A percentile compares a stretch with the other conserved stretches of the same genome.
phyloP scores from a whole-genome alignment of 2,797 vertebrate genomes.

The Huso huso region DNA sequence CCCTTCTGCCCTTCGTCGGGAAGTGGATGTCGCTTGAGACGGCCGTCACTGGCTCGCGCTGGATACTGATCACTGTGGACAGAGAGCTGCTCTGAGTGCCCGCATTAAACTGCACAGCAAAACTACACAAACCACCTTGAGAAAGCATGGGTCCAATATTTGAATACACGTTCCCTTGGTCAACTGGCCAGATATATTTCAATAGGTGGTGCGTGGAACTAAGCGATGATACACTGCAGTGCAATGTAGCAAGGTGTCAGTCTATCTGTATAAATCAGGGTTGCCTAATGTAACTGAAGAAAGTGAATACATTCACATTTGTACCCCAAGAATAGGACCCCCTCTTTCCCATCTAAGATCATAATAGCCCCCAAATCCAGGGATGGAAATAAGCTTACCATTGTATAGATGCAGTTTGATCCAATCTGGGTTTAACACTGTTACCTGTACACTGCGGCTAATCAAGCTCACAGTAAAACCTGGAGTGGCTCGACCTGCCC shows the following conservation, averaged over 20 bases:
- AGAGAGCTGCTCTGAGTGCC: background rate
- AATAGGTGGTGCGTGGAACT: background rate
- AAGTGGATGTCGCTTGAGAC: slow-evolving; percentile 97
- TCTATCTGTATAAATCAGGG: too few species aligned
- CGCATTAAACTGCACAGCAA: too few species aligned
- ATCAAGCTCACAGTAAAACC: background rate
- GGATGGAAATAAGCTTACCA: background rate
- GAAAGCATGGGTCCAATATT: background rate
- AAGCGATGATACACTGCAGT: too few species aligned
- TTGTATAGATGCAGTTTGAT: background rate
- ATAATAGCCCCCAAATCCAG: too few species aligned
- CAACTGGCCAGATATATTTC: too few species aligned
- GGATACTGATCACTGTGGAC: slow-evolving; percentile 85
- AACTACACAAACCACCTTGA: too few species aligned
- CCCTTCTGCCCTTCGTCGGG: slow-evolving; percentile 89
- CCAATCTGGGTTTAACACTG: background rate
- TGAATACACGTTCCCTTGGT: too few species aligned
- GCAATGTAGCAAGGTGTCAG: too few species aligned
- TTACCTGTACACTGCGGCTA: background rate
- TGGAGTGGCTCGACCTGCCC: background rate
- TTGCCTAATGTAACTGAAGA: too few species aligned
- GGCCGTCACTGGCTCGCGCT: slow-evolving; percentile 85
- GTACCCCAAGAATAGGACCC: too few species aligned
- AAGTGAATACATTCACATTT: too few species aligned
- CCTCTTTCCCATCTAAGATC: too few species aligned